Conservation (phyloP, 2,113 vertebrate genomes). For the Indicator indicator region DNA sequence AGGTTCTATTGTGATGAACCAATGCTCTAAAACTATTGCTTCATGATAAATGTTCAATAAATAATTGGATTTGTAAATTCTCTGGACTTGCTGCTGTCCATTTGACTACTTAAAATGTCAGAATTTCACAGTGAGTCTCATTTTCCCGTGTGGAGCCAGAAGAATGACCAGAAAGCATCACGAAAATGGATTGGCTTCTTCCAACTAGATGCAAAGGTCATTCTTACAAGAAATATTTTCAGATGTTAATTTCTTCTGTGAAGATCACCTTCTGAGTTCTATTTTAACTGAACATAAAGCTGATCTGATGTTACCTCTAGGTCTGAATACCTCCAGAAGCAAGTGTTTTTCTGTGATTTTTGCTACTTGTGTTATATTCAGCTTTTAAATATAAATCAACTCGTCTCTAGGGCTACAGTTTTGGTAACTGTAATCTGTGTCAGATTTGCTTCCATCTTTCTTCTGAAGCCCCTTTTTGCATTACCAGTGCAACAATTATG, state of each 20-base stretch:
- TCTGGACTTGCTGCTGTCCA: neutral
- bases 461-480: neutral
- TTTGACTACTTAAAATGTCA: neutral
- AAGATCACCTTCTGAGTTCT: neutral
- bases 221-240: neutral
- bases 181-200: neutral
- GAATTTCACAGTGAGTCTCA: neutral
- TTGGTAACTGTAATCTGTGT: neutral
- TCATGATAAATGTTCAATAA: neutral
- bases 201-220: neutral
- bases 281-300: neutral
- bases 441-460: neutral
- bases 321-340: neutral
- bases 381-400: neutral
- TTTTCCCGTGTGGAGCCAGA: neutral
- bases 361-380: neutral
- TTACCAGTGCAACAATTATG: neutral
- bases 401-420: neutral
- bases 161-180: neutral
- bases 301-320: neutral
- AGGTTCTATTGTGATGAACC: neutral
- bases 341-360: neutral
- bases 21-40: neutral
- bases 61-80: neutral
- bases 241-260: neutral